Conservation (phyloP, 2,888 invertebrate species). For the Notodromas monacha region DNA sequence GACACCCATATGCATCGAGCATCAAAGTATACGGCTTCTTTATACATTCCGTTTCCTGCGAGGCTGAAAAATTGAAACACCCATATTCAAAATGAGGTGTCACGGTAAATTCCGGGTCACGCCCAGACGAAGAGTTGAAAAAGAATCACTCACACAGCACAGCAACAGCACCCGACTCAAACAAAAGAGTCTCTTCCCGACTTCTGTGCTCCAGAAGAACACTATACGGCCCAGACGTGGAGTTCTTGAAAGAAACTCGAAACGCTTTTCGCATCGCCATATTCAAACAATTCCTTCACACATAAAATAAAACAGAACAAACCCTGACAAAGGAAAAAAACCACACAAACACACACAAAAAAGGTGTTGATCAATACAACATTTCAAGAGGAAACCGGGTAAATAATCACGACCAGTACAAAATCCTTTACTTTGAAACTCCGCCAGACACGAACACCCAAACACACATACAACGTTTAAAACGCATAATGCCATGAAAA, state of each 20-base stretch:
- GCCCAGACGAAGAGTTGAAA: neutral
- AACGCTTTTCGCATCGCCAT: neutral
- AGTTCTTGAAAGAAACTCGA: neutral
- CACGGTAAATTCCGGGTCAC: neutral
- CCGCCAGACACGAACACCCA: too few relatives aligned
- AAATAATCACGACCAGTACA: too few relatives aligned
- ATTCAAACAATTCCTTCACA: too few relatives aligned
- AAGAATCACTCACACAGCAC: neutral
- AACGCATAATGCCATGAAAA: too few relatives aligned
- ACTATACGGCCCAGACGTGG: neutral
- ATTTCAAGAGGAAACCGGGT: too few relatives aligned
- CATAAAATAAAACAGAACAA: too few relatives aligned
- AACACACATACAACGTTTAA: too few relatives aligned
- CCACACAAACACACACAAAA: too few relatives aligned
- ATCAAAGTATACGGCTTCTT: constrained; percentile 63
- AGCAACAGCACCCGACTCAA: neutral
- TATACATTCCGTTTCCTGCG: constrained; percentile 58
- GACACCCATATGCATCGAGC: constrained; percentile 72
- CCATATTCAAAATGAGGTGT: neutral
- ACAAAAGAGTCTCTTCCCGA: constrained; percentile 1
- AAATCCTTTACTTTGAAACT: too few relatives aligned
- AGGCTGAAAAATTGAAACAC: constrained; percentile 21
- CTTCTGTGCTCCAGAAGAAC: neutral
- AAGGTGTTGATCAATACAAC: too few relatives aligned
- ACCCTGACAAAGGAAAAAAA: too few relatives aligned